Evolutionary conservation across 2,113 vertebrate species (phyloP).

Genomic region (Paradoxurus hermaphroditus): DNA sequence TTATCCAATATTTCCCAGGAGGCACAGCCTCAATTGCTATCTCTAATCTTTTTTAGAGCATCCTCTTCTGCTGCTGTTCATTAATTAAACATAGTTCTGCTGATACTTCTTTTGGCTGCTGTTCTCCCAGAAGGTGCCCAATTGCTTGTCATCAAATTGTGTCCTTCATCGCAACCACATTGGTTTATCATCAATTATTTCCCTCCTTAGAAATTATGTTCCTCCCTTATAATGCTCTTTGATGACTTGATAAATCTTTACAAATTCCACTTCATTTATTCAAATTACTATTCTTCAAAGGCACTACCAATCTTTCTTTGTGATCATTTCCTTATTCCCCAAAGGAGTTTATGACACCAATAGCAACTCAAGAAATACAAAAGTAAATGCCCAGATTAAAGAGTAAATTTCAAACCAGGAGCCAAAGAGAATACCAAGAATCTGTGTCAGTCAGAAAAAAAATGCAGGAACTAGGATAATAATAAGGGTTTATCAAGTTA

Average conservation of each 20-base stretch:
- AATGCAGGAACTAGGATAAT: background rate
- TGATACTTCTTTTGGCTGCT: background rate
- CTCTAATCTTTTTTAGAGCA: constrained; percentile 70
- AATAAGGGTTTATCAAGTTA: background rate
- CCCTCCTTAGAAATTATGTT: constrained; percentile 49
- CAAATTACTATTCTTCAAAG: constrained; percentile 58
- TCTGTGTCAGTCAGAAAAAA: background rate
- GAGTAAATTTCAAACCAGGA: background rate
- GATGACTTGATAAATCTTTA: constrained; percentile 64
- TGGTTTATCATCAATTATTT: constrained; percentile 27
- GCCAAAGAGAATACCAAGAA: background rate
- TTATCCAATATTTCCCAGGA: constrained; percentile 61
- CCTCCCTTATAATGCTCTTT: constrained; percentile 53
- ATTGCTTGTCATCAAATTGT: background rate
- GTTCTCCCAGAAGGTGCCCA: background rate
- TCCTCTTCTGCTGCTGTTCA: constrained; percentile 46
- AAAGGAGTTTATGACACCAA: background rate
- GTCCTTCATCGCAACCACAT: constrained; percentile 10
- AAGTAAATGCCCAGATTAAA: background rate
- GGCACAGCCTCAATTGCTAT: constrained; percentile 55
- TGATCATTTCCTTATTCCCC: constrained; percentile 45
- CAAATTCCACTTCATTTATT: constrained; percentile 62
- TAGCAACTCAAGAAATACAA: background rate
- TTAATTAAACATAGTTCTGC: constrained; percentile 65
- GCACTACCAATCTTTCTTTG: background rate